Base-by-base conservation (phyloP, 1,140 invertebrate genomes). In the Oncopodura yosiiana region DNA sequence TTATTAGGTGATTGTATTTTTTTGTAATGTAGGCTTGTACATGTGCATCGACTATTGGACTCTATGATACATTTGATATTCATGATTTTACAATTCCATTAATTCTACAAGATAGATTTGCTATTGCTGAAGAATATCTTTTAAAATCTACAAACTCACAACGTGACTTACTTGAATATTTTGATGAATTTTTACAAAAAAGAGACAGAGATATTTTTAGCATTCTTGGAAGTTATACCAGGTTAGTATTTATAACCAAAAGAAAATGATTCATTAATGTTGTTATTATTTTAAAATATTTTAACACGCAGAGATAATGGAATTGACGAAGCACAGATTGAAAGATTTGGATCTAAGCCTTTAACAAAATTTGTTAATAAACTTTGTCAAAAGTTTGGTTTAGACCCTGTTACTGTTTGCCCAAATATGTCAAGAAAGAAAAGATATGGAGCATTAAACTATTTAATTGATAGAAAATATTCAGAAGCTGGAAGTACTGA, bases 91-190 rank as follows among this genome's bases (percentile, higher is more conserved):
- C 86, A 3, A 69, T 87, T 58, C 83, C 84, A 16, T 68, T 87
- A 18, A 71, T 86, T 62, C 69, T 86, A 12, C 82, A 85, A 74
- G 82, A 85, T 64, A 84, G 83, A 66, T 62, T 78, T 23, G 76
- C 74, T 60, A 63, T 82, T 24, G 75, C 80, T 37, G 81, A 86
- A 68, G 78, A 80, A 51, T 84, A 83, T 71, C 66, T 86, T 46
- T 63, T 65, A 34, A 71, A 73, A 36, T 77, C 75, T 58, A 73
- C 73, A n/a, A 60, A 74, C 8, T 75, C 80, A 49, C 81, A 82
- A 60, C 65, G 66, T 39, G 69, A 71, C 11, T 68, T 83, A 9
- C 70, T 85, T 0, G 66, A 69, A 34, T 80, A 78, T 63, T 69
- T 86, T 16, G 84, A 86, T 49, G 36, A 56, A 38, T 27, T 56